phyloP scores from a whole-genome alignment of 2,888 invertebrate genomes.

The Plagodis dolabraria region DNA sequence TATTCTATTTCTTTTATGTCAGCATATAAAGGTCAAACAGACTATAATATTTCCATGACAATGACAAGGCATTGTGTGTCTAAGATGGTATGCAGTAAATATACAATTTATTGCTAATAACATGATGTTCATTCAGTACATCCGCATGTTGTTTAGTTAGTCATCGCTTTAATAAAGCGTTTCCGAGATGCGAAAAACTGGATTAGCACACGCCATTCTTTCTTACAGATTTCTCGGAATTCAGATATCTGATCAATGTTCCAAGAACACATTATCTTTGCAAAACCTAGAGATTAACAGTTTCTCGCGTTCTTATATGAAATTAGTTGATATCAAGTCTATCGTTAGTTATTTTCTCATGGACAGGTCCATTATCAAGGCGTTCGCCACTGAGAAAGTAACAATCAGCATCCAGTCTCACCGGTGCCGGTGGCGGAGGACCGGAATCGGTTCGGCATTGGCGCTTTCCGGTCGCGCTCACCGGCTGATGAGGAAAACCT shows the following conservation, averaged over 20 bases:
- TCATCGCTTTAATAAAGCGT: constrained; percentile 16
- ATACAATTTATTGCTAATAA: constrained; percentile 18
- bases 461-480: constrained; percentile 59
- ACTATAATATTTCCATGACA: constrained; percentile 14
- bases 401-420: constrained; percentile 49
- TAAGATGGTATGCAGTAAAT: constrained; percentile 22
- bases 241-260: constrained; percentile 25
- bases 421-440: constrained; percentile 41
- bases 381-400: constrained; percentile 59
- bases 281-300: constrained; percentile 5
- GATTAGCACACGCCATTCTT: constrained; percentile 21
- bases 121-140: constrained; percentile 20
- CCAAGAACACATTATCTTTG: constrained; percentile 21
- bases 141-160: constrained; percentile 25
- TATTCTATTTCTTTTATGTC: too few species aligned
- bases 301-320: constrained; percentile 6
- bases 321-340: constrained; percentile 18
- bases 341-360: constrained; percentile 41
- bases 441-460: constrained; percentile 55
- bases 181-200: constrained; percentile 26
- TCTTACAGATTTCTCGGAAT: constrained; percentile 20
- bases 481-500: constrained; percentile 64
- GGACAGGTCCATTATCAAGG: constrained; percentile 45
- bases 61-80: constrained; percentile 17
- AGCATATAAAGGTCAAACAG: constrained; percentile 2